A percentile compares a stretch with the other conserved stretches of the same genome.
phyloP scores from a whole-genome alignment of 1,140 invertebrate genomes.

The Drosophila busckii region DNA sequence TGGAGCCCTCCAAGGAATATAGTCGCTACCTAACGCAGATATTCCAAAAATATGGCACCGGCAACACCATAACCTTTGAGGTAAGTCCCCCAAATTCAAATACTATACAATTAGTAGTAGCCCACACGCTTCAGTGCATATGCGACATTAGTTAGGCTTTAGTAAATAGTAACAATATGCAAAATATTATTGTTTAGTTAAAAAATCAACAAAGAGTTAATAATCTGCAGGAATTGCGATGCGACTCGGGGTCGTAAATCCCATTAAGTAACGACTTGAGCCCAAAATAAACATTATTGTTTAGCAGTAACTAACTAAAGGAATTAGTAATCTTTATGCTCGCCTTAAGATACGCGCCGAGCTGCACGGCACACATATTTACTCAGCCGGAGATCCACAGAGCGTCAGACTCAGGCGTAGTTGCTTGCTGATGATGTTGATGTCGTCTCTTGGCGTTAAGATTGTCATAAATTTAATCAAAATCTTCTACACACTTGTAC shows the following conservation, averaged over 20 bases:
- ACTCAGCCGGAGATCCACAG: too few species aligned
- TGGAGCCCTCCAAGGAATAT: conserved; percentile 54
- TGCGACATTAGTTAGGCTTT: too few species aligned
- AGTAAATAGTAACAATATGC: too few species aligned
- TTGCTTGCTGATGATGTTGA: conserved; percentile 8
- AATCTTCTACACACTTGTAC: conserved; percentile 31
- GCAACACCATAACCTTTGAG: conserved; percentile 82
- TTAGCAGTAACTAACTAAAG: too few species aligned
- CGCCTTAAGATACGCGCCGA: conserved; percentile 28
- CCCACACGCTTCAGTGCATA: conserved; percentile 16
- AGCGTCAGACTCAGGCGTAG: conserved; percentile 5
- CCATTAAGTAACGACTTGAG: too few species aligned
- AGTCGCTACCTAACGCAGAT: conserved; percentile 79
- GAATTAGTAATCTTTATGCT: conserved; percentile 25
- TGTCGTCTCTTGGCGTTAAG: conserved; percentile 43
- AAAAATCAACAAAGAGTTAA: too few species aligned
- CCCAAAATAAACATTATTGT: too few species aligned
- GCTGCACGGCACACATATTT: too few species aligned
- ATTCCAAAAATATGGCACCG: conserved; percentile 82
- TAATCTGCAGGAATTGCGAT: too few species aligned
- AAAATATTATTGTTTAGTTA: too few species aligned
- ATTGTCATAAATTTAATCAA: conserved; percentile 76
- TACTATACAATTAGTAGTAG: conserved; percentile 2
- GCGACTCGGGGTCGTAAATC: too few species aligned
- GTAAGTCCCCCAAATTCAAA: conserved; percentile 72